These are phyloP conservation scores for Turritopsis dohrnii DNA, from an alignment of 30 jellyfish, hydroid and myxozoan genomes.

Conservation along the genomic window DNA sequence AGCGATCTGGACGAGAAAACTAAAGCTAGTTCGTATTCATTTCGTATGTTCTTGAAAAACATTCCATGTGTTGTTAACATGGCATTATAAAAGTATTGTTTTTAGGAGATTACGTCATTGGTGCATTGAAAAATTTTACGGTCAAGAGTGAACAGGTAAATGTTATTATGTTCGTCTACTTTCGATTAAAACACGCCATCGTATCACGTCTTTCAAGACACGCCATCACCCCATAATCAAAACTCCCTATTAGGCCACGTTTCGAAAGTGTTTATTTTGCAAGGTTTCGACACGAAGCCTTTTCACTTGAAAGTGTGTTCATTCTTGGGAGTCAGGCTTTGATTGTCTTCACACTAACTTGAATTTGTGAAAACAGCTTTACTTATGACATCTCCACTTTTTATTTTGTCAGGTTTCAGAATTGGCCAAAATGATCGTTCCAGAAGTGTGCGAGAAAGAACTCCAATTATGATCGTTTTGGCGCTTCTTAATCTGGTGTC, in stretches of 20 bases:
- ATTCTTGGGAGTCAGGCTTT: too few relatives aligned
- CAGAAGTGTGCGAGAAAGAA: constrained; percentile 19
- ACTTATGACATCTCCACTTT: background rate
- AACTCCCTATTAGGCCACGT: too few relatives aligned
- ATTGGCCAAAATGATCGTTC: constrained; percentile 34
- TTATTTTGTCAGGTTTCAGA: constrained; percentile 17
- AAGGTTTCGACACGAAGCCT: too few relatives aligned
- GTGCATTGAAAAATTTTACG: constrained; percentile 15
- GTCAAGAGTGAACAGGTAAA: constrained; percentile 26
- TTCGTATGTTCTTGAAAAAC: background rate
- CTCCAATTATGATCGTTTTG: constrained; percentile 14
- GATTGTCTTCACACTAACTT: too few relatives aligned
- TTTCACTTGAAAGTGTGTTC: too few relatives aligned
- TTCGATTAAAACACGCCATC: too few relatives aligned
- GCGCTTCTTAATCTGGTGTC: too few relatives aligned
- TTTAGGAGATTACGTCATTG: constrained; percentile 9
- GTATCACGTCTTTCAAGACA: too few relatives aligned
- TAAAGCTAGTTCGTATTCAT: constrained; percentile 21
- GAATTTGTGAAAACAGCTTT: too few relatives aligned
- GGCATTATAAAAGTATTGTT: background rate
- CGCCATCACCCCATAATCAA: too few relatives aligned
- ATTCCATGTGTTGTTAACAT: too few relatives aligned
- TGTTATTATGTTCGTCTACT: background rate
- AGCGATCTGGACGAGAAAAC: constrained; percentile 10
- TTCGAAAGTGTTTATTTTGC: too few relatives aligned